phyloP scores from a whole-genome alignment of 2,113 vertebrate species.

The Chelonoidis abingdonii region DNA sequence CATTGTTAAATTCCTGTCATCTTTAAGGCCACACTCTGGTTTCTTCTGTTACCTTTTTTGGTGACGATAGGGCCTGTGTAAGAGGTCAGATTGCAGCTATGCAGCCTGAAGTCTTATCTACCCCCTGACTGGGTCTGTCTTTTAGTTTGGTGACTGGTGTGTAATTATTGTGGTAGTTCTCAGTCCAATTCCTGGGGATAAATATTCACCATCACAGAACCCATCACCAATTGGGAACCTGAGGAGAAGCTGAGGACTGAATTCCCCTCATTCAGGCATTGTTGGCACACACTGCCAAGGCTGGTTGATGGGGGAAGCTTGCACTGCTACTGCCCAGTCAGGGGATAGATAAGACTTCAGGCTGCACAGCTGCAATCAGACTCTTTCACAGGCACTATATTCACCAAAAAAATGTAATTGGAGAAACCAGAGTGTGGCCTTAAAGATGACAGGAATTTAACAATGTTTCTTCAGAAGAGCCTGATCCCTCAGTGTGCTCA shows the following conservation, averaged over 20 bases:
- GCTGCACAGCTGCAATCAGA: not conserved
- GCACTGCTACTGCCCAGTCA: too few species aligned
- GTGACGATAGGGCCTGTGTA: rapidly evolving
- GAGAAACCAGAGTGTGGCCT: conserved; percentile 1
- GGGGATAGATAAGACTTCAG: rapidly evolving
- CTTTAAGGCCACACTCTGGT: not conserved
- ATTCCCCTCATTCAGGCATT: rapidly evolving
- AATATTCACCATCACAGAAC: not conserved
- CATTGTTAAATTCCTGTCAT: not conserved
- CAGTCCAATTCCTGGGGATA: not conserved
- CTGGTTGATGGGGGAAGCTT: rapidly evolving
- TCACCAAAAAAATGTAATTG: not conserved
- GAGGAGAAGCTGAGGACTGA: rapidly evolving
- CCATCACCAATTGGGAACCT: rapidly evolving
- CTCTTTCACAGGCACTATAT: rapidly evolving
- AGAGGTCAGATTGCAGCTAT: not conserved
- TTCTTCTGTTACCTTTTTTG: not conserved
- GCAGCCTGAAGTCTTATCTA: not conserved
- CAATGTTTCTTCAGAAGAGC: not conserved
- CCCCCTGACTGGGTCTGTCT: not conserved
- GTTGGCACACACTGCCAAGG: rapidly evolving
- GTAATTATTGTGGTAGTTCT: rapidly evolving
- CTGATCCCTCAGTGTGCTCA: not conserved
- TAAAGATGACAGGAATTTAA: not conserved
- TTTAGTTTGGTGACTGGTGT: too few species aligned